Evolutionary conservation across 2,113 vertebrate genomes (phyloP), one percentile per base, ranked within the genome.

Genomic region (Callopanchax toddi): DNA sequence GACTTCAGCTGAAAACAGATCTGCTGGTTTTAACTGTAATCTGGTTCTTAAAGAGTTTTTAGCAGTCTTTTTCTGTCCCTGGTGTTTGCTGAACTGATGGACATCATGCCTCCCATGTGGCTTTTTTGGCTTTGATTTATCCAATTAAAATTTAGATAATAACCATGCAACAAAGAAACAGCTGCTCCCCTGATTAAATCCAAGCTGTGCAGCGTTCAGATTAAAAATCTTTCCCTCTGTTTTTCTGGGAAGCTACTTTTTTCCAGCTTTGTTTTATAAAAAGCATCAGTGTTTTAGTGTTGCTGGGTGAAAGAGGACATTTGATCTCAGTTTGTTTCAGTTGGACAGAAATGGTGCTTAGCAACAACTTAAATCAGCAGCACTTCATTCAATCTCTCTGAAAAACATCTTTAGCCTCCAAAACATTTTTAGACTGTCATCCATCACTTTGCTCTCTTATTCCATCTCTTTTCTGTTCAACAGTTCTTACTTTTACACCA

Each of bases 101-200:
- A 52, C 43, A 60, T 58, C n/a, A 26, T 36, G 43, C 13, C 12
- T 56, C 67, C 50, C 59, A 22, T 37, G 53, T 11, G 62, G 22
- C 32, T 21, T 53, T 65, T 60, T 60, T 40, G 69, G 46, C 15
- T 11, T 0, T 40, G 37, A 46, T 78, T 78, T 59, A 55, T 57
- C 70, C 68, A 59, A 81, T 78, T 67, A 63, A 59, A 71, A 16
- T 50, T 23, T 58, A 40, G 56, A 54, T n/a, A 58, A 61, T 22
- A 66, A 11, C 52, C 45, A 34, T 61, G 46, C 22, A 40, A 34
- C 11, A 39, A 73, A 52, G 50, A 57, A 62, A 61, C 79, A 62
- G 60, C 69, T 81, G 79, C 26, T 78, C 32, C 26, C 36, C 58
- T 71, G 21, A 78, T 66, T 42, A 61, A 65, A 45, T 42, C 5